phyloP scores from a whole-genome alignment of 1,140 invertebrate genomes.

The Whitmania pigra region DNA sequence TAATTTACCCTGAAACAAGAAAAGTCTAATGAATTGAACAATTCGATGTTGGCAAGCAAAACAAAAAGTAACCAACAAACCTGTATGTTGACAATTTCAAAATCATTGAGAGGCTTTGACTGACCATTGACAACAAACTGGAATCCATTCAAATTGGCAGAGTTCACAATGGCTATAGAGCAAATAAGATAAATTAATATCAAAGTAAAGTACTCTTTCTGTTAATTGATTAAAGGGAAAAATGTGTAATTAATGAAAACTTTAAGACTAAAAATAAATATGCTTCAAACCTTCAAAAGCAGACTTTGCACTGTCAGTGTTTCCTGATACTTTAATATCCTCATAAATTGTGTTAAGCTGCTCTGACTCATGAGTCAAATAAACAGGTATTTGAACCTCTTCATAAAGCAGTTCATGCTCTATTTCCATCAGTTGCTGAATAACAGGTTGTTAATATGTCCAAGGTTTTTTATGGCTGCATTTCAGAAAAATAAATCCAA shows the following conservation, averaged over 20 bases:
- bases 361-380: constrained; percentile 61
- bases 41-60: neutral
- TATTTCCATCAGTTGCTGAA: constrained; percentile 57
- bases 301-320: constrained; percentile 48
- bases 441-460: neutral
- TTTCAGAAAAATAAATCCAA: neutral
- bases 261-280: constrained; percentile 9
- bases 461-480: neutral
- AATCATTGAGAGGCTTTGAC: constrained; percentile 56
- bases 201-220: too few species aligned
- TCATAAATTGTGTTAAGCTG: constrained; percentile 62
- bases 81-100: constrained; percentile 62
- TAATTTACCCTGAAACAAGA: constrained; percentile 60
- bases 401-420: constrained; percentile 70
- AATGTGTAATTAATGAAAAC: constrained; percentile 12
- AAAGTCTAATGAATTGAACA: neutral
- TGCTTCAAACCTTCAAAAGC: constrained; percentile 51
- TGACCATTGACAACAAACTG: constrained; percentile 65
- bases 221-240: too few species aligned
- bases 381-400: constrained; percentile 72
- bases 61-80: constrained; percentile 32
- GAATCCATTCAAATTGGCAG: constrained; percentile 81
- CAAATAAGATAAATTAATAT: neutral
- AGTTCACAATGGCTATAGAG: constrained; percentile 61
- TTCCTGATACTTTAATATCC: constrained; percentile 53